A percentile compares a stretch with the other conserved stretches of the same genome.
phyloP scores from a whole-genome alignment of 2,888 invertebrate species.

The Neoitamus cyanurus region DNA sequence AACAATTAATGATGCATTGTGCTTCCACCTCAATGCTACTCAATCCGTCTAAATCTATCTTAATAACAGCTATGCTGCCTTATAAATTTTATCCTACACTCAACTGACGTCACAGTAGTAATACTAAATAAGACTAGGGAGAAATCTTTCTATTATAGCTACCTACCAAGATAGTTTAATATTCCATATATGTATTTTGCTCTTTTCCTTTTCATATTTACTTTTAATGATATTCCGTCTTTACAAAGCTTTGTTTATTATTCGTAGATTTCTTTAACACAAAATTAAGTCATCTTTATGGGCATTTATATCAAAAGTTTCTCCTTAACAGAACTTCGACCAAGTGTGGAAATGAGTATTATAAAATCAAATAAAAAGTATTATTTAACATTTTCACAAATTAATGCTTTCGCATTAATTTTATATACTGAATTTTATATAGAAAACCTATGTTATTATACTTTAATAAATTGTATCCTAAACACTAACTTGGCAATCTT shows the following conservation, averaged over 20 bases:
- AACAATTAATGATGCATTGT: background rate
- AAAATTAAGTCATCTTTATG: background rate
- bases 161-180: background rate
- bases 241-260: background rate
- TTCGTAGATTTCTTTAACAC: background rate
- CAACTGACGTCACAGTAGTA: background rate
- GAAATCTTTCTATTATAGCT: background rate
- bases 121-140: conserved; percentile 5
- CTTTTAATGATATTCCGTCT: background rate
- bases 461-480: no score
- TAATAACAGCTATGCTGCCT: background rate
- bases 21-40: background rate
- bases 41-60: background rate
- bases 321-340: background rate
- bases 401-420: no score
- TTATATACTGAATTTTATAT: no score
- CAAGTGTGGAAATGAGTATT: background rate
- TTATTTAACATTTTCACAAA: background rate
- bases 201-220: background rate
- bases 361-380: background rate
- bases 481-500: no score
- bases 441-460: no score
- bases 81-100: background rate
- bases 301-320: background rate
- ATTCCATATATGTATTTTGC: background rate